phyloP scores from a whole-genome alignment of 2,113 vertebrate genomes.

The Morone saxatilis region DNA sequence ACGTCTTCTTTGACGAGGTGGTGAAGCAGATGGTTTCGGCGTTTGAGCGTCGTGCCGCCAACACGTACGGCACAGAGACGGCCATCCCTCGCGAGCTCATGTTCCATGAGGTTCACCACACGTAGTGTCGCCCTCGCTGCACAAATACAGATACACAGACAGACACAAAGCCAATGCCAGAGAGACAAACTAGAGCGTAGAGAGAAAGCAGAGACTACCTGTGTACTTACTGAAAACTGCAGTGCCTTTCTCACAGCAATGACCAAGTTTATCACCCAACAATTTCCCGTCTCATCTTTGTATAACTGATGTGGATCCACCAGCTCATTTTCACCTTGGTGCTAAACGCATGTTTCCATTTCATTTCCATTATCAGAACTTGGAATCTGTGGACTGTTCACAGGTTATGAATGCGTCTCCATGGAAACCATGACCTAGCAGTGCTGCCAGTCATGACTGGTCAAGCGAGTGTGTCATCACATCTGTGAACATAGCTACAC shows the following conservation, averaged over 20 bases:
- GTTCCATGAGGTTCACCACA: slow-evolving; percentile 94
- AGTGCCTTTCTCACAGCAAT: slow-evolving; percentile 71
- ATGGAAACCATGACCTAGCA: neutral
- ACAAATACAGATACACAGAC: slow-evolving; percentile 6
- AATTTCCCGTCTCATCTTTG: slow-evolving; percentile 31
- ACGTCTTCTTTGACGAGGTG: slow-evolving; percentile 96
- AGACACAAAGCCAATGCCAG: slow-evolving; percentile 14
- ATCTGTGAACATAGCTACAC: slow-evolving; percentile 6
- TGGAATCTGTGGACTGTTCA: neutral
- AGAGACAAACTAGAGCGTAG: slow-evolving; percentile 11
- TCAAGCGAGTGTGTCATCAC: neutral
- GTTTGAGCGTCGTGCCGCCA: slow-evolving; percentile 91
- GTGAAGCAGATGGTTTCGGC: slow-evolving; percentile 97
- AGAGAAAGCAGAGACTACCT: slow-evolving; percentile 10
- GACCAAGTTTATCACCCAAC: slow-evolving; percentile 42
- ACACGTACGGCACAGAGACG: slow-evolving; percentile 91
- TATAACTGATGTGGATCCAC: slow-evolving; percentile 1
- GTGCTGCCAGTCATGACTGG: neutral
- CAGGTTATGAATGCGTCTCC: neutral
- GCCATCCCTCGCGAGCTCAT: slow-evolving; percentile 92
- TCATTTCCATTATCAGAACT: neutral
- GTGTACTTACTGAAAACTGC: slow-evolving; percentile 47
- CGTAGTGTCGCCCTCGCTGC: slow-evolving; percentile 75
- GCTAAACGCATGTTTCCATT: neutral
- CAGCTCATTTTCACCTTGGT: slow-evolving; percentile 16